phyloP scores from a whole-genome alignment of 2,113 vertebrate genomes.

The Coreoperca whiteheadi region DNA sequence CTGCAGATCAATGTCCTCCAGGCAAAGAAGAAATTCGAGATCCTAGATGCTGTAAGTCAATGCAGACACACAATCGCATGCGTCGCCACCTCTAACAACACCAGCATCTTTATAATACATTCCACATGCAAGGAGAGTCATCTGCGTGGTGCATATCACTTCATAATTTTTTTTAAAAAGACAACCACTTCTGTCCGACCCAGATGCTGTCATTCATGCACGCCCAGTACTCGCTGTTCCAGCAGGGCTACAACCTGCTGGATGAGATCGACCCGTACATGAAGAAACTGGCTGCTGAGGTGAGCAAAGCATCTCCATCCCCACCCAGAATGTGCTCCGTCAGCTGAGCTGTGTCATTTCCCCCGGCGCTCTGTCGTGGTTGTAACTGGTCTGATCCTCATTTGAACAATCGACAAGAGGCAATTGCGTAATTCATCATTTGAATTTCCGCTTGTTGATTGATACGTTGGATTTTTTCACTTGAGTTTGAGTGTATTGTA shows the following conservation, averaged over 20 bases:
- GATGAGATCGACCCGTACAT: conserved; percentile 96
- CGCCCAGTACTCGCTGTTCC: conserved; percentile 95
- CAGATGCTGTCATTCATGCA: conserved; percentile 99
- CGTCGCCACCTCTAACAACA: neutral
- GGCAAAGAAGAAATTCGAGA: conserved; percentile 99
- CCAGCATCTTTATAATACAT: neutral
- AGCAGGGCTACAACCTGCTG: conserved; percentile 95
- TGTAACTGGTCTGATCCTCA: neutral
- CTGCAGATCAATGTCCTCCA: conserved; percentile 96
- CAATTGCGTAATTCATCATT: conserved; percentile 17
- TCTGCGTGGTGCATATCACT: no score
- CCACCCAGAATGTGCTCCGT: fast-evolving
- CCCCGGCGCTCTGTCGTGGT: neutral
- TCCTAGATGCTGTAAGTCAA: conserved; percentile 92
- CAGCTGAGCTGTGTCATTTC: neutral
- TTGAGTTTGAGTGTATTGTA: neutral
- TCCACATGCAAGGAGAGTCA: neutral
- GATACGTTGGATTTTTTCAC: neutral
- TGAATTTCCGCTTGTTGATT: neutral
- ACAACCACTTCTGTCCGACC: neutral
- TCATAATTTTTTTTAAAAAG: neutral
- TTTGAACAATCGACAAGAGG: conserved; percentile 19
- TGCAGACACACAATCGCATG: neutral
- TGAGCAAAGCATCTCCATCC: conserved; percentile 74
- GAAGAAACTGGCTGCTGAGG: conserved; percentile 96